phyloP scores from a whole-genome alignment of 92 coral and sea anemone genomes.

The Pocillopora grandis region DNA sequence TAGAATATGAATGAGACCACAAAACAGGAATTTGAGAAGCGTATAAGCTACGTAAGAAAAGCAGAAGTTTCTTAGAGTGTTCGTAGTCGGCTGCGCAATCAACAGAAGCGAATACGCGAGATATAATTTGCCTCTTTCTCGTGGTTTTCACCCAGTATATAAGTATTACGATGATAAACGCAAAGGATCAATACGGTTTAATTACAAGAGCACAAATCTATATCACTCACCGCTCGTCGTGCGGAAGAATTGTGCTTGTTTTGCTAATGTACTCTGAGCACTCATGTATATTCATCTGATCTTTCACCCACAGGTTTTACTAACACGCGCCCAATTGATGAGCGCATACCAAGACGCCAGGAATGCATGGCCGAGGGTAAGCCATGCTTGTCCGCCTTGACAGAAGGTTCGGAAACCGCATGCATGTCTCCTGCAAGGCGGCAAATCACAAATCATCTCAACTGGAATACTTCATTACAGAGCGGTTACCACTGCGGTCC shows the following conservation, averaged over 20 bases:
- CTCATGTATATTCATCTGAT: constrained; percentile 28
- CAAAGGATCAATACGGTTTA: background rate
- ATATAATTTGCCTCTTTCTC: background rate
- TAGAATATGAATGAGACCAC: no score
- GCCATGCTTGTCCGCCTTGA: constrained; percentile 24
- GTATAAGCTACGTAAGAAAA: background rate
- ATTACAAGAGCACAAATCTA: background rate
- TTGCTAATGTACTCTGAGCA: background rate
- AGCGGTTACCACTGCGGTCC: background rate
- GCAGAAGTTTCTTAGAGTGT: background rate
- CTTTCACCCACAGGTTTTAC: constrained; percentile 16
- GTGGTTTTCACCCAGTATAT: constrained; percentile 5
- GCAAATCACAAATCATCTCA: constrained; percentile 30
- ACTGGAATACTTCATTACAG: constrained; percentile 7
- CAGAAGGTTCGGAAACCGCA: constrained; percentile 16
- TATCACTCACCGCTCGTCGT: background rate
- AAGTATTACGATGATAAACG: background rate
- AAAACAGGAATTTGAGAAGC: no score
- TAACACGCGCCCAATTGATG: background rate
- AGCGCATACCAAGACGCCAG: constrained; percentile 11
- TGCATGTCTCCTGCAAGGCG: constrained; percentile 17
- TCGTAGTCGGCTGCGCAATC: background rate
- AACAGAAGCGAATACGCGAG: background rate
- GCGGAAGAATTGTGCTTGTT: background rate
- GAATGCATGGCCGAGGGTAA: constrained; percentile 18